Conservation (phyloP, 2,888 invertebrate species). For the Acrobasis consociella region DNA sequence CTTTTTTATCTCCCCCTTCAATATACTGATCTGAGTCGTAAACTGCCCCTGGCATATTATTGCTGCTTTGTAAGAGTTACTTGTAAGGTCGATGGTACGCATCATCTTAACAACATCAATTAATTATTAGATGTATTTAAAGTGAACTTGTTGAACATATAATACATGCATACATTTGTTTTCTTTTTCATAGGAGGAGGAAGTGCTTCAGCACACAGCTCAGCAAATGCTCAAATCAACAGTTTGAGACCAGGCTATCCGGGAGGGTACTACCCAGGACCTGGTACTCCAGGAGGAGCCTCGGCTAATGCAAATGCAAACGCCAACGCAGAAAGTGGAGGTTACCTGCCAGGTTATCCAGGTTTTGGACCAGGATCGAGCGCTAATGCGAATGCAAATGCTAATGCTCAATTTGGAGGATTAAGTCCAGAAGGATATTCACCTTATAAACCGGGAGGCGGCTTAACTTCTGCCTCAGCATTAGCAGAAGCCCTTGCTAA, state of each 20-base stretch:
- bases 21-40: neutral
- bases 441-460: neutral
- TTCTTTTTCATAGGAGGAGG: neutral
- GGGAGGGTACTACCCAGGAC: neutral
- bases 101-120: too few species aligned
- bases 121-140: too few species aligned
- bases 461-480: constrained; percentile 1
- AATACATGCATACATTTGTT: neutral
- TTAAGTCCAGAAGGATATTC: constrained; percentile 8
- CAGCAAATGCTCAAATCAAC: constrained; percentile 15
- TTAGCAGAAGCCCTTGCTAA: neutral
- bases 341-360: neutral
- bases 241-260: neutral
- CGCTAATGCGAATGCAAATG: constrained; percentile 9
- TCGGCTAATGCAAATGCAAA: constrained; percentile 3
- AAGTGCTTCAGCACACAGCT: neutral
- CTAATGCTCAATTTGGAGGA: neutral
- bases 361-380: neutral
- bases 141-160: too few species aligned
- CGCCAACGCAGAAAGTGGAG: neutral
- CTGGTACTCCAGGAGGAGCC: neutral
- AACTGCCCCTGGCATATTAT: too few species aligned
- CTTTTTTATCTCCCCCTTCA: neutral
- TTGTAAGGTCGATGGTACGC: too few species aligned
- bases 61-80: too few species aligned